Conservation (phyloP, 2,797 vertebrate species). For the Taenioides sp. region DNA sequence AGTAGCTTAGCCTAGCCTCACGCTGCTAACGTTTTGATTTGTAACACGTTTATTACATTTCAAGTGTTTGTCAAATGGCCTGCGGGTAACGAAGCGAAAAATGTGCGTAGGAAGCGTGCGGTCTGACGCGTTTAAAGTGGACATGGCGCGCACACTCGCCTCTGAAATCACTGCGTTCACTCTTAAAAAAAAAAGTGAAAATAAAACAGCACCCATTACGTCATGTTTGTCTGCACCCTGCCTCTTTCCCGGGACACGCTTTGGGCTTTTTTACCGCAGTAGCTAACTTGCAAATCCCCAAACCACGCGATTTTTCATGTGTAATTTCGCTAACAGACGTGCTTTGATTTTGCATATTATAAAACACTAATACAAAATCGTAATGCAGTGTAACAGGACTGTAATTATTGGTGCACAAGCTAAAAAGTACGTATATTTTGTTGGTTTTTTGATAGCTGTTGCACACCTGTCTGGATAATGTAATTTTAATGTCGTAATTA, state of each 20-base stretch:
- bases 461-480: slow-evolving; percentile 19
- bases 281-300: neutral
- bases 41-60: neutral
- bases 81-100: neutral
- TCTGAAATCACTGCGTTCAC: slow-evolving; percentile 8
- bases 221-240: neutral
- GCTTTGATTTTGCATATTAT: no score
- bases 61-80: neutral
- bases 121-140: neutral
- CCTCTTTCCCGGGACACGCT: neutral
- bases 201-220: slow-evolving; percentile 17
- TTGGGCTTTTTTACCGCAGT: neutral
- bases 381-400: no score
- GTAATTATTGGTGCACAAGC: no score
- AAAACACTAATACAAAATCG: no score
- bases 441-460: neutral
- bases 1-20: slow-evolving; percentile 54
- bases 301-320: neutral
- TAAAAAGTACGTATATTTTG: slow-evolving; percentile 6
- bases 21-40: neutral
- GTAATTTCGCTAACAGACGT: no score
- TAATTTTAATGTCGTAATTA: slow-evolving; percentile 30
- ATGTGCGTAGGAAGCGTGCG: neutral
- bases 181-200: slow-evolving; percentile 45
- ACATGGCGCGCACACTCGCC: neutral